Conservation (phyloP, 92 coral and sea anemone genomes). For the Virgularia gustaviana region DNA sequence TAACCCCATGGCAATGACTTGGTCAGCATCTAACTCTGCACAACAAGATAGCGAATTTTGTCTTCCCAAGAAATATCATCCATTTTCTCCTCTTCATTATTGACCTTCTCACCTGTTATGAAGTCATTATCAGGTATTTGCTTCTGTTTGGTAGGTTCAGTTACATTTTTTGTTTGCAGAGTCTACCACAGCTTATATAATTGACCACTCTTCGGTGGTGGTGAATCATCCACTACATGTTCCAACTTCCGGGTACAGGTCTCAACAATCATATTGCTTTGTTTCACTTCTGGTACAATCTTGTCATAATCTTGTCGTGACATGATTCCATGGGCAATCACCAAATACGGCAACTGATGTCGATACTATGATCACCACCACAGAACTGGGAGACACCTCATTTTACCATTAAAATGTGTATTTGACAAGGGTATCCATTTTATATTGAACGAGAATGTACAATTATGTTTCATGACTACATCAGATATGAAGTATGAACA, state of each 20-base stretch:
- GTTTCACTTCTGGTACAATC: too few relatives aligned
- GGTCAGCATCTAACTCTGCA: background rate
- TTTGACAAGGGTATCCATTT: too few relatives aligned
- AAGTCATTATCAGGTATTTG: too few relatives aligned
- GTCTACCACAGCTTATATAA: background rate
- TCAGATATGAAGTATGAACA: too few relatives aligned
- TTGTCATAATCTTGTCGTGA: background rate
- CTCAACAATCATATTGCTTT: background rate
- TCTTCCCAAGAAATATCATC: background rate
- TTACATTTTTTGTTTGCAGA: background rate
- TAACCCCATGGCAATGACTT: constrained; percentile 16
- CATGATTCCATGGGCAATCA: background rate
- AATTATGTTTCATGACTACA: too few relatives aligned
- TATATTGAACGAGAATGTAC: too few relatives aligned
- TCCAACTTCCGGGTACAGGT: background rate
- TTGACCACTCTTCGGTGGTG: background rate
- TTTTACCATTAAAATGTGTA: too few relatives aligned
- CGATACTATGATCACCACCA: too few relatives aligned
- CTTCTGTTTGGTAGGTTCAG: background rate
- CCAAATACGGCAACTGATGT: background rate
- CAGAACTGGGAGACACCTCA: too few relatives aligned
- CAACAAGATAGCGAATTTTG: background rate
- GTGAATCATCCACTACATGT: background rate
- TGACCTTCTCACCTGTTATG: background rate
- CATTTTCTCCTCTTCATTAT: too few relatives aligned